Evolutionary conservation across 2,797 vertebrate species (phyloP).

Genomic region (Odontamblyopus lacepedii): DNA sequence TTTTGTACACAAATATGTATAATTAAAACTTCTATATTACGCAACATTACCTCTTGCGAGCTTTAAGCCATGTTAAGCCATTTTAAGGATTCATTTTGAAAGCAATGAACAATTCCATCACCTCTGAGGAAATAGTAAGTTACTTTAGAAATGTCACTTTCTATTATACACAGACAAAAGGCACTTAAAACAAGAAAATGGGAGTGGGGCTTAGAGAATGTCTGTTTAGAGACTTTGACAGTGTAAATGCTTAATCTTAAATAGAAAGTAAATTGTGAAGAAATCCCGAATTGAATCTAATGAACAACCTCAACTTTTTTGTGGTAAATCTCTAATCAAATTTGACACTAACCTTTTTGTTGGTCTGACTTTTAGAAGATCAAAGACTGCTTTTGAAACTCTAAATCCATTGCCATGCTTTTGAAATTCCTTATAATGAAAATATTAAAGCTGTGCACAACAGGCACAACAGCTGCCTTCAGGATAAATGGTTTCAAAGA

Average conservation of each 20-base stretch:
- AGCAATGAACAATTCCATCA: too few relatives aligned
- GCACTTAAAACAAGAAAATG: not conserved
- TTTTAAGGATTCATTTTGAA: too few relatives aligned
- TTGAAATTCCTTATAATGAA: slow-evolving; percentile 3
- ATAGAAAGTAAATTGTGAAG: not conserved
- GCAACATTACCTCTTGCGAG: too few relatives aligned
- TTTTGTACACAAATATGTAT: too few relatives aligned
- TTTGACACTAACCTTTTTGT: not conserved
- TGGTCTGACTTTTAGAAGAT: not conserved
- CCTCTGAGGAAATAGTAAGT: too few relatives aligned
- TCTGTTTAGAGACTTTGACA: not conserved
- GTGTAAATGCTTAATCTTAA: not conserved
- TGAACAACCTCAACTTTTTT: not conserved
- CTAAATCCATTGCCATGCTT: slow-evolving; percentile 7
- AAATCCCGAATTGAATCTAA: too few relatives aligned
- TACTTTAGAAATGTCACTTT: too few relatives aligned
- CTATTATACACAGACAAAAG: not conserved
- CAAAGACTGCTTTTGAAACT: slow-evolving; percentile 7
- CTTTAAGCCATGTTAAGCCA: too few relatives aligned
- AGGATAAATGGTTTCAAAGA: slow-evolving; percentile 7
- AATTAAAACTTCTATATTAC: too few relatives aligned
- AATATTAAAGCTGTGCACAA: not conserved
- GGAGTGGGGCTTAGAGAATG: not conserved
- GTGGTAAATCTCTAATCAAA: not conserved
- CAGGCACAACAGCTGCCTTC: not conserved